phyloP scores from a whole-genome alignment of 2,888 invertebrate genomes.

The Drosophila cognata region DNA sequence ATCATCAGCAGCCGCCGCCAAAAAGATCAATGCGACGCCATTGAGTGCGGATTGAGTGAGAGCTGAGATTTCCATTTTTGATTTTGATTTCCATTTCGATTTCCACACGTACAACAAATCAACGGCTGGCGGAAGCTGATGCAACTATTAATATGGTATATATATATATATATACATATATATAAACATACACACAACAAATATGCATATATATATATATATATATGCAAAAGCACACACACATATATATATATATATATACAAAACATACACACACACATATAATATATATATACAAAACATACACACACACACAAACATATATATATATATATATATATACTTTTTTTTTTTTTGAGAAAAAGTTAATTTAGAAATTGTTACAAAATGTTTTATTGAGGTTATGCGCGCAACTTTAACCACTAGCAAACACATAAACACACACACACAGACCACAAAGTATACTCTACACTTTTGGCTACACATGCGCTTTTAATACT shows the following conservation, averaged over 20 bases:
- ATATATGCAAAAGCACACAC: not conserved
- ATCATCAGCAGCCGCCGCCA: slow-evolving; percentile 34
- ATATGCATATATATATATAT: slow-evolving; percentile 17
- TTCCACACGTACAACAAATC: slow-evolving; percentile 21
- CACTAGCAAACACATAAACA: slow-evolving; percentile 14
- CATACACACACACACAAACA: not conserved
- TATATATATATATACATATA: slow-evolving; percentile 28
- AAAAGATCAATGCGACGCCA: slow-evolving; percentile 62
- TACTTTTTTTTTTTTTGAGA: slow-evolving; percentile 51
- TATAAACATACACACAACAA: slow-evolving; percentile 9
- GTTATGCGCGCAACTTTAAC: slow-evolving; percentile 65
- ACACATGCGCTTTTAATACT: slow-evolving; percentile 23
- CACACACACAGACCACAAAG: slow-evolving; percentile 9
- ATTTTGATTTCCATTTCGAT: slow-evolving; percentile 10
- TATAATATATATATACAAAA: slow-evolving; percentile 43
- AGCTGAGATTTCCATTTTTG: not conserved
- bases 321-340: slow-evolving; percentile 33
- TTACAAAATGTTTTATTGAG: slow-evolving; percentile 72
- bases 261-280: not conserved
- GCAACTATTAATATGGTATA: slow-evolving; percentile 33
- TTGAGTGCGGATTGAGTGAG: slow-evolving; percentile 71
- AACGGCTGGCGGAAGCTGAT: slow-evolving; percentile 15
- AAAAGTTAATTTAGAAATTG: slow-evolving; percentile 72
- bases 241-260: slow-evolving; percentile 3
- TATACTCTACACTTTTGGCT: slow-evolving; percentile 10